Percentiles rank a stretch among this genome's conserved stretches.
These are phyloP conservation scores for Notiomystis cincta DNA, from an alignment of 2,113 vertebrate genomes.

Conservation along the genomic window DNA sequence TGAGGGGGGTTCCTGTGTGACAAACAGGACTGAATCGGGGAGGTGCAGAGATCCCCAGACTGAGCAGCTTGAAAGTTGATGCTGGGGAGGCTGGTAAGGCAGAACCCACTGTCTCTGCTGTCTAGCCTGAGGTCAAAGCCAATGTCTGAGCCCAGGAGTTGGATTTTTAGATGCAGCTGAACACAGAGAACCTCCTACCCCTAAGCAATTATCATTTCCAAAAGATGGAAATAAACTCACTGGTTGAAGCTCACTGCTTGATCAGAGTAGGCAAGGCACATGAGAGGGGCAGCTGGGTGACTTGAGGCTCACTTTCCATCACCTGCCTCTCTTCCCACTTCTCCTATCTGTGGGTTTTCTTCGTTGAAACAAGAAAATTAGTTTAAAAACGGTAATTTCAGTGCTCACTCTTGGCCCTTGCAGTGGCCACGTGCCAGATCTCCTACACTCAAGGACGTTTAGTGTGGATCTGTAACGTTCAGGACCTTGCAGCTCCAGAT, in stretches of 20 bases:
- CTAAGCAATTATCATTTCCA: fast-evolving
- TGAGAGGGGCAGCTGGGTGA: neutral
- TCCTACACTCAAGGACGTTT: fast-evolving
- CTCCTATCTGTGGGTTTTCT: neutral
- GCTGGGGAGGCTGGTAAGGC: slow-evolving; percentile 81
- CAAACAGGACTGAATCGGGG: neutral
- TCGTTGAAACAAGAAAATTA: neutral
- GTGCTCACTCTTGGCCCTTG: fast-evolving
- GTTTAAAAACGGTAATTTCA: neutral
- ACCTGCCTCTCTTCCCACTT: neutral
- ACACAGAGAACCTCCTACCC: neutral
- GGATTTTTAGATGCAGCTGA: neutral
- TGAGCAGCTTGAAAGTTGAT: neutral
- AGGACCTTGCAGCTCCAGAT: neutral
- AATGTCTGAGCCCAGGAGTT: neutral
- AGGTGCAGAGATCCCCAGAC: neutral
- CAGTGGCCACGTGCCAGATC: neutral
- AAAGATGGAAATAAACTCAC: neutral
- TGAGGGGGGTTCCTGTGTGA: neutral
- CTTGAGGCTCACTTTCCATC: neutral
- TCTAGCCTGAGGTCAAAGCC: neutral
- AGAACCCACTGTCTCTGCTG: neutral
- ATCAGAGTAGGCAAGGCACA: neutral
- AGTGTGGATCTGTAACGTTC: neutral
- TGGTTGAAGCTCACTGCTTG: neutral